phyloP scores from a whole-genome alignment of 2,888 invertebrate species.

The Leucania comma region DNA sequence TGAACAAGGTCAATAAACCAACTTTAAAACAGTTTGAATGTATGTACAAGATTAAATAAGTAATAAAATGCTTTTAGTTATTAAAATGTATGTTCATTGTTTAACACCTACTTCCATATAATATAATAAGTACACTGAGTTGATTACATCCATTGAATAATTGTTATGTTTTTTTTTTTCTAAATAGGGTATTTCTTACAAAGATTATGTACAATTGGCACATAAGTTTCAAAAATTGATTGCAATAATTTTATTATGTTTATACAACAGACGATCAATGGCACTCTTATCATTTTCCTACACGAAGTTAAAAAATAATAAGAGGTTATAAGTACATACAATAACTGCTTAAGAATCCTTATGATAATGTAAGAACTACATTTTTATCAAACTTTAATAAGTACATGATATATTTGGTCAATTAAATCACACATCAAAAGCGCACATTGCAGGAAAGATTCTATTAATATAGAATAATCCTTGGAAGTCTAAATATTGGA shows the following conservation, averaged over 20 bases:
- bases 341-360: slow-evolving; percentile 57
- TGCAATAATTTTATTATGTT: slow-evolving; percentile 48
- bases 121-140: slow-evolving; percentile 45
- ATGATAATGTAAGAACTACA: slow-evolving; percentile 59
- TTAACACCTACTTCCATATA: slow-evolving; percentile 3
- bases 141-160: slow-evolving; percentile 30
- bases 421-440: slow-evolving; percentile 81
- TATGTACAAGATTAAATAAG: slow-evolving; percentile 16
- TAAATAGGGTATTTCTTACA: slow-evolving; percentile 33
- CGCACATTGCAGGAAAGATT: slow-evolving; percentile 61
- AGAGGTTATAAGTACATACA: slow-evolving; percentile 67
- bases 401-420: slow-evolving; percentile 81
- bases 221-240: slow-evolving; percentile 74
- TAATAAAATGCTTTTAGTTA: slow-evolving; percentile 28
- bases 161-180: slow-evolving; percentile 41
- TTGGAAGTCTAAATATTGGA: slow-evolving; percentile 68
- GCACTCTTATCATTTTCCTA: slow-evolving; percentile 29
- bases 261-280: slow-evolving; percentile 60
- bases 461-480: slow-evolving; percentile 34
- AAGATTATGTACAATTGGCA: slow-evolving; percentile 73
- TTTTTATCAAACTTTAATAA: slow-evolving; percentile 73
- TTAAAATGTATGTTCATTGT: slow-evolving; percentile 15
- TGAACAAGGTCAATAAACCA: slow-evolving; percentile 48
- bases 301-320: slow-evolving; percentile 33
- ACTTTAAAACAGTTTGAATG: slow-evolving; percentile 33